Evolutionary conservation across 2,888 invertebrate genomes (phyloP).

Genomic region (Crematogaster levior): DNA sequence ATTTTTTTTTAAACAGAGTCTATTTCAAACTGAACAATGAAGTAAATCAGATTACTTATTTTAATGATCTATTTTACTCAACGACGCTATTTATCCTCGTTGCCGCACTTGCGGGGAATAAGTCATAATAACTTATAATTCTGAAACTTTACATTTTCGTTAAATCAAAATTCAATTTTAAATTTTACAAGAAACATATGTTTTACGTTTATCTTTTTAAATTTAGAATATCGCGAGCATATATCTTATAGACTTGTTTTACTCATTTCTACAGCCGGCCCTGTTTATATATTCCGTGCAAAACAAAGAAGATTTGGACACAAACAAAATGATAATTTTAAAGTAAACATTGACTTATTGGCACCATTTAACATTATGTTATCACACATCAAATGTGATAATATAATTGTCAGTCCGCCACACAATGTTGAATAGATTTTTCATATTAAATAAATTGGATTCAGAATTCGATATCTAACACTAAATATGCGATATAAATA

Average conservation of each 20-base stretch:
- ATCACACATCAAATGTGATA: conserved; percentile 14
- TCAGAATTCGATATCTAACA: conserved; percentile 10
- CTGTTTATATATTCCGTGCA: conserved; percentile 18
- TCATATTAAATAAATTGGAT: conserved; percentile 10
- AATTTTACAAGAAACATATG: conserved; percentile 11
- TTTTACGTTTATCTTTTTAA: not conserved
- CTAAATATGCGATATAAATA: conserved; percentile 13
- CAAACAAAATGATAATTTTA: not conserved
- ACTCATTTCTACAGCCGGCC: not conserved
- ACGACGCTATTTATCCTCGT: not conserved
- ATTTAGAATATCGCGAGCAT: not conserved
- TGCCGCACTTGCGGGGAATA: not conserved
- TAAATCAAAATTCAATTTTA: not conserved
- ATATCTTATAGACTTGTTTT: not conserved
- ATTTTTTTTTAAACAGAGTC: not conserved
- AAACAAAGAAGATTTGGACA: conserved; percentile 7
- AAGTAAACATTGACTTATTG: conserved; percentile 22
- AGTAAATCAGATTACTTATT: not conserved
- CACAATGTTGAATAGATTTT: conserved; percentile 8
- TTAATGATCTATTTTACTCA: conserved; percentile 1
- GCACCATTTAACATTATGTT: conserved; percentile 11
- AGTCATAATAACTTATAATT: not conserved
- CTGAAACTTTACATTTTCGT: too few species aligned
- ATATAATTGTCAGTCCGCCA: not conserved
- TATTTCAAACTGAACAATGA: not conserved